phyloP scores from a whole-genome alignment of 2,888 invertebrate species.

The Linnaemya tessellans region DNA sequence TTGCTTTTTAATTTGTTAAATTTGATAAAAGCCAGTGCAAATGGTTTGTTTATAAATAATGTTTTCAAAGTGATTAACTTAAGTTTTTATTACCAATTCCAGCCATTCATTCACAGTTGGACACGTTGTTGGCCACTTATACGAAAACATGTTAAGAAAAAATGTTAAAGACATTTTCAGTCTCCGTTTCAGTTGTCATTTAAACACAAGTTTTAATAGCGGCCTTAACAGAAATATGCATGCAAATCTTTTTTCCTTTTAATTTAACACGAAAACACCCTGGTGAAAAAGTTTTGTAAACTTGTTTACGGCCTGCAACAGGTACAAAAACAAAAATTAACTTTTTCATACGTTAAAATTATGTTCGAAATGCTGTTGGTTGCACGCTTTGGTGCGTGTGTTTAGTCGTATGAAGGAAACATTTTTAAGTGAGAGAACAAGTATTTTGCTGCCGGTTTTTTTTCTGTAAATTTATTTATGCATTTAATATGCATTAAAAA shows the following conservation, averaged over 20 bases:
- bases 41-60: neutral
- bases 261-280: slow-evolving; percentile 14
- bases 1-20: too few species aligned
- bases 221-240: slow-evolving; percentile 2
- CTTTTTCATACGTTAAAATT: slow-evolving; percentile 20
- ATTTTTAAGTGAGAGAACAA: slow-evolving; percentile 24
- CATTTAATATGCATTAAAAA: slow-evolving; percentile 31
- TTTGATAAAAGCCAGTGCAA: slow-evolving; percentile 6
- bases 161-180: neutral
- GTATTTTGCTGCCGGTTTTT: slow-evolving; percentile 29
- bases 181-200: slow-evolving; percentile 21
- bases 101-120: neutral
- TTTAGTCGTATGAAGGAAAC: slow-evolving; percentile 35
- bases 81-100: neutral
- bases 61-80: neutral
- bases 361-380: slow-evolving; percentile 56
- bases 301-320: slow-evolving; percentile 50
- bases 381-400: slow-evolving; percentile 35
- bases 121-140: slow-evolving; percentile 9
- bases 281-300: slow-evolving; percentile 39
- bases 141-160: neutral
- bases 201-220: slow-evolving; percentile 5
- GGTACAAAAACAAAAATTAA: slow-evolving; percentile 19
- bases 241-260: slow-evolving; percentile 27
- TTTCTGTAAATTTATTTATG: slow-evolving; percentile 5